Evolutionary conservation across 2,888 invertebrate species (phyloP), one percentile per base, ranked within the genome.

Genomic region (Xestia c-nigrum): DNA sequence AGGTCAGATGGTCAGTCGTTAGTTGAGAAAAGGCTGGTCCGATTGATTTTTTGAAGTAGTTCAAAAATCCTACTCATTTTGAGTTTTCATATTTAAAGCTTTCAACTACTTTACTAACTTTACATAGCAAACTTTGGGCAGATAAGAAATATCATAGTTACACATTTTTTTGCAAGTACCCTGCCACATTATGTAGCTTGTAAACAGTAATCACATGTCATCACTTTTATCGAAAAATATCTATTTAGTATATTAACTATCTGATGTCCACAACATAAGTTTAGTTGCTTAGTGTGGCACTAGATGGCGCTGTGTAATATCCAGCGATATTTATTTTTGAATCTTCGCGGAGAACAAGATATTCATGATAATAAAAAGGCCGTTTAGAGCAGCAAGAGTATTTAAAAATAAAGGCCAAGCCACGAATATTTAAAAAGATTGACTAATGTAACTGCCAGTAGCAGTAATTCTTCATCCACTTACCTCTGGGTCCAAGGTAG

Each of bases 401-500:
- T 50, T 50, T 16, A 2, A 19, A 16, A 50, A 50, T n/a, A 50
- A 50, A 19, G 16, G 50, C 52, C 21, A 10, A 10, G 21, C 10
- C 21, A 10, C 21, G 52, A 52, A n/a, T 21, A 3, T 52, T 50
- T 21, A 7, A 50, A 47, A 21, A 50, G 3, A n/a, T 0, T 10
- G 10, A 21, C 52, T 21, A 21, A 1, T n/a, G 4, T 21, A 52
- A n/a, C n/a, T 5, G 10, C 21, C n/a, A 52, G 10, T n/a, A n/a
- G 52, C 52, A 31, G 59, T 31, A 59, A 31, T 61, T 38, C 19
- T 55, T 10, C n/a, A 55, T 55, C 10, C 5, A 1, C 68, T 81
- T 70, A 97, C 97, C 94, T 99, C 99, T 0, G 99, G 99, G 55
- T 98, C 97, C 74, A 99, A 94, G 78, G 98, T 98, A 0, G 99